A percentile compares a stretch with the other conserved stretches of the same genome.
These are phyloP conservation scores for Masticophis lateralis DNA, from an alignment of 2,797 vertebrate species.

Conservation along the genomic window DNA sequence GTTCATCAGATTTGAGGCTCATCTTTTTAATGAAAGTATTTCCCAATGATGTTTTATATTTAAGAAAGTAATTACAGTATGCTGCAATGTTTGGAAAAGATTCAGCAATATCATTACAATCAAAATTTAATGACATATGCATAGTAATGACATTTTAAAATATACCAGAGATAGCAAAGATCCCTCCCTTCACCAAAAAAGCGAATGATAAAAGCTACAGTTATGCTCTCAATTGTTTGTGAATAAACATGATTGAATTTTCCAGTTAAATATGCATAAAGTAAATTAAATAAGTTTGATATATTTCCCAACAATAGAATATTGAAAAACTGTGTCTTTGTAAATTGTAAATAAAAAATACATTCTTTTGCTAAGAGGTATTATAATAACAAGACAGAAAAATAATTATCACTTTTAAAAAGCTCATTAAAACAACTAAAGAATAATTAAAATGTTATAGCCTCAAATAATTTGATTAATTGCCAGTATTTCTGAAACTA, in stretches of 20 bases:
- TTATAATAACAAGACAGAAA: conserved; percentile 8
- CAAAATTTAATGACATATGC: conserved; percentile 26
- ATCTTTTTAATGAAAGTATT: not conserved
- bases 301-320: not conserved
- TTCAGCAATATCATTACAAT: not conserved
- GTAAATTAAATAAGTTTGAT: conserved; percentile 1
- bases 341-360: conserved; percentile 38
- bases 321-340: not conserved
- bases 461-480: not conserved
- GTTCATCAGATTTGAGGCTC: not conserved
- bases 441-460: not conserved
- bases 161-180: not conserved
- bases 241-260: not conserved
- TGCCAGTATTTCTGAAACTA: not conserved
- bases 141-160: not conserved
- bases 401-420: conserved; percentile 5
- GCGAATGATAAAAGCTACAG: not conserved
- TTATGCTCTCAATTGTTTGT: not conserved
- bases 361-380: conserved; percentile 26
- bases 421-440: conserved; percentile 7
- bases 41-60: not conserved
- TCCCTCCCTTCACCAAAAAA: not conserved
- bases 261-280: not conserved
- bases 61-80: not conserved
- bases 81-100: not conserved